These are phyloP conservation scores for Cylas formicarius DNA, from an alignment of 1,140 invertebrate species.

Conservation along the genomic window DNA sequence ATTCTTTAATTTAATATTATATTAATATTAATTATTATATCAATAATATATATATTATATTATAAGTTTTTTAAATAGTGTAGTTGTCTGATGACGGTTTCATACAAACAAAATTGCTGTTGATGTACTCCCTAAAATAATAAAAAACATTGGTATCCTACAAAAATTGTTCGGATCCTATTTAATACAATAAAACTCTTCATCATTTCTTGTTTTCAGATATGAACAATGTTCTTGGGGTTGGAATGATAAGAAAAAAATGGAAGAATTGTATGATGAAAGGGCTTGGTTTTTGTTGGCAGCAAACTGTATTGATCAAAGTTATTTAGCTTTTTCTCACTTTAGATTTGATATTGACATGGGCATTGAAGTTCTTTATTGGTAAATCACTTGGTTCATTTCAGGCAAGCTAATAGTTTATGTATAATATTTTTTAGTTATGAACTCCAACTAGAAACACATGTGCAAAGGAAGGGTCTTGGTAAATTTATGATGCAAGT, in stretches of 20 bases:
- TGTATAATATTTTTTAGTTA: constrained; percentile 52
- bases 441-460: constrained; percentile 69
- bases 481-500: constrained; percentile 74
- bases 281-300: constrained; percentile 65
- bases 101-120: no score
- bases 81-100: background rate
- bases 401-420: constrained; percentile 5
- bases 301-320: constrained; percentile 42
- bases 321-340: constrained; percentile 50
- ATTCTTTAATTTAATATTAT: no score
- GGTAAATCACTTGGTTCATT: constrained; percentile 45
- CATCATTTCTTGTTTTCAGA: constrained; percentile 40
- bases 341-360: constrained; percentile 79
- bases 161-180: no score
- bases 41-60: no score
- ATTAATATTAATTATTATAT: no score
- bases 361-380: constrained; percentile 70
- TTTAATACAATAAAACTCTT: constrained; percentile 2
- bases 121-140: no score
- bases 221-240: constrained; percentile 67
- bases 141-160: no score
- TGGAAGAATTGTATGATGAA: constrained; percentile 63
- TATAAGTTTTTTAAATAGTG: constrained; percentile 7
- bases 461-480: constrained; percentile 60
- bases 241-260: constrained; percentile 64